phyloP scores from a whole-genome alignment of 2,113 vertebrate species.

The Ovis aries region ARS-UI_Ramb_v3.0 NC_056054.1:11269501-11270000 shows the following conservation, averaged over 20 bases:
- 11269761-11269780: accelerated
- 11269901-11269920: background rate
- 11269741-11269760: background rate
- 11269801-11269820: background rate
- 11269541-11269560: background rate
- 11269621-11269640: background rate
- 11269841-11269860: background rate
- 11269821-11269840: background rate
- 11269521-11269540: conserved; percentile 85
- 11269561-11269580: background rate
- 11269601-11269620: accelerated
- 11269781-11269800: background rate
- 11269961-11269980: background rate
- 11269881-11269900: background rate
- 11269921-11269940: background rate
- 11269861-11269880: background rate
- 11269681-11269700: background rate
- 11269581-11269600: background rate
- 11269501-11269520: conserved; percentile 92
- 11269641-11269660: background rate
- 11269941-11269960: background rate
- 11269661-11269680: background rate
- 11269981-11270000: background rate
- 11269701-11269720: background rate
- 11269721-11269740: background rate